Percentiles rank a stretch among this genome's conserved stretches.
Conservation (phyloP, 2,797 vertebrate genomes). For the Hemibagrus guttatus region DNA sequence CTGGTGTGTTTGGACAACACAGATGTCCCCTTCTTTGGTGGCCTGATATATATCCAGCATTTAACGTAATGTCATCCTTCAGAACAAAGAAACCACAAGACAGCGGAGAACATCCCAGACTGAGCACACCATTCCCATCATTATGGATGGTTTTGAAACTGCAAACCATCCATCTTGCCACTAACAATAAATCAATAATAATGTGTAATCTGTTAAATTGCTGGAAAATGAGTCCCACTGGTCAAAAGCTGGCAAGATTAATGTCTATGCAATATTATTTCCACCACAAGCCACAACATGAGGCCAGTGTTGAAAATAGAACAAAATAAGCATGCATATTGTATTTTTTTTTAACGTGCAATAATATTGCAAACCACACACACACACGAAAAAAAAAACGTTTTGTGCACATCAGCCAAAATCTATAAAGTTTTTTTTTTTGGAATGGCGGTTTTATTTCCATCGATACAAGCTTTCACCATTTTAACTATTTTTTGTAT, state of each 20-base stretch:
- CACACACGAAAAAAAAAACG: too few relatives aligned
- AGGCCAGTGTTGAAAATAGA: constrained; percentile 1
- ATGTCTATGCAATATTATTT: background rate
- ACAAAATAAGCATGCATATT: background rate
- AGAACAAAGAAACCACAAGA: constrained; percentile 27
- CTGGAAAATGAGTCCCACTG: background rate
- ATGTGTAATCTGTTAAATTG: background rate
- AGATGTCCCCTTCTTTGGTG: constrained; percentile 11
- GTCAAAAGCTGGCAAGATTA: constrained; percentile 17
- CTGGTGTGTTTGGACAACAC: constrained; percentile 5
- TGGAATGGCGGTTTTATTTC: background rate
- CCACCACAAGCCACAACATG: background rate
- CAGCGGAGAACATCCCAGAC: background rate
- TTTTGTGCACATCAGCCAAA: background rate
- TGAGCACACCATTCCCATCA: background rate
- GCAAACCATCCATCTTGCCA: constrained; percentile 10
- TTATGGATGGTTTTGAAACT: constrained; percentile 17
- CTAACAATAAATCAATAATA: constrained; percentile 1
- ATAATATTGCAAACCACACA: background rate
- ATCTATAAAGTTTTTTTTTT: background rate
- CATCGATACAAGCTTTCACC: background rate
- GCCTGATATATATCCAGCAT: constrained; percentile 19
- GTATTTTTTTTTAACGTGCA: background rate
- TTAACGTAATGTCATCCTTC: constrained; percentile 4
- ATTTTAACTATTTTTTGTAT: background rate